Evolutionary conservation across 2,797 vertebrate genomes (phyloP).

Genomic region (Dryobates pubescens): DNA sequence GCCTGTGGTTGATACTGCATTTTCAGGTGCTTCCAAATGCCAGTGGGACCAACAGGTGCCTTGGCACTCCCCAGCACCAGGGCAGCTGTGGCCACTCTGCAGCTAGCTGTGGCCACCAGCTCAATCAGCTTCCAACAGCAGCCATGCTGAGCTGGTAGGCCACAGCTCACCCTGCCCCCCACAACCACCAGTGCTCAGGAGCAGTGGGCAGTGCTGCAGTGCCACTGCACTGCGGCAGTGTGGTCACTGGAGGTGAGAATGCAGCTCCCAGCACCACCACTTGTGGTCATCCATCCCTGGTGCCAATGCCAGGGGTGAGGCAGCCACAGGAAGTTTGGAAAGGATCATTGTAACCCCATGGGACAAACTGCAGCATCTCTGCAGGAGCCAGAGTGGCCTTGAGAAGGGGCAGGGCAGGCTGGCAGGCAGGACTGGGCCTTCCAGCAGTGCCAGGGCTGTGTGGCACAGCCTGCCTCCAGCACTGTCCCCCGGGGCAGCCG

Average conservation of each 20-base stretch:
- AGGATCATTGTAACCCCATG: neutral
- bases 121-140: neutral
- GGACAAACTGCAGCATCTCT: neutral
- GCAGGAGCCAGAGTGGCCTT: neutral
- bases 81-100: neutral
- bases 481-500: fast-evolving
- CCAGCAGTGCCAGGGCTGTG: fast-evolving
- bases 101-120: neutral
- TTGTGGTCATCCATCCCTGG: neutral
- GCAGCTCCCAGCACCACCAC: neutral
- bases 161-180: fast-evolving
- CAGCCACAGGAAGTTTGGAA: neutral
- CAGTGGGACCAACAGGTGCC: fast-evolving
- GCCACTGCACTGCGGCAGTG: neutral
- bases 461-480: neutral
- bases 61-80: neutral
- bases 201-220: fast-evolving
- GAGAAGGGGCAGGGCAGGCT: neutral
- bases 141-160: neutral
- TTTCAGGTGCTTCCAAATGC: neutral
- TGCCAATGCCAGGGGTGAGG: neutral
- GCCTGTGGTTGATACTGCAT: neutral
- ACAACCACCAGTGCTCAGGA: neutral
- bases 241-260: neutral
- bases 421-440: neutral